Percentiles rank a stretch among this genome's conserved stretches.
Conservation (phyloP, 2,888 invertebrate species). For the Aphrophora alni region DNA sequence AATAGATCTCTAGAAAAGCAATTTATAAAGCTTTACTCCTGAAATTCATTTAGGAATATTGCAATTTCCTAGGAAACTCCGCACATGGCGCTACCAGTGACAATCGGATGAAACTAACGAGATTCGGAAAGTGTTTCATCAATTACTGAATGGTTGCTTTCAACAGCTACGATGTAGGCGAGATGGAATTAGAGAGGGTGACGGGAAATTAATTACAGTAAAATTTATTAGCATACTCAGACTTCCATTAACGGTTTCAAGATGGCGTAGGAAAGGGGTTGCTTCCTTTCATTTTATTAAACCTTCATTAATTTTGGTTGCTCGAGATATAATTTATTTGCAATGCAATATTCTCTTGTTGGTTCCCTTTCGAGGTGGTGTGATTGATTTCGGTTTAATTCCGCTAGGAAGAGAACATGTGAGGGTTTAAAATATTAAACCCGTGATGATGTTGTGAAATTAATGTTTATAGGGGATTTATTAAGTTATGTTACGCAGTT, state of each 20-base stretch:
- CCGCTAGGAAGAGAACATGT: not conserved
- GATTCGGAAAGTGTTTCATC: not conserved
- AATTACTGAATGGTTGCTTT: not conserved
- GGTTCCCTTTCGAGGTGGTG: not conserved
- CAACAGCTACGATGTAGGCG: not conserved
- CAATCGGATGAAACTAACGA: not conserved
- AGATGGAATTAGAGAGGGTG: not conserved
- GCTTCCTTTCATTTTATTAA: not conserved
- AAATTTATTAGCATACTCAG: not conserved
- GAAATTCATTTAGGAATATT: no score
- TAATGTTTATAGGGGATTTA: no score
- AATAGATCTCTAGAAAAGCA: no score
- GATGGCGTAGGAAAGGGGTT: not conserved
- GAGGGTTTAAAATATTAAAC: no score
- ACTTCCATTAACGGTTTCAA: not conserved
- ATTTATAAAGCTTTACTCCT: no score
- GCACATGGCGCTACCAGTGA: not conserved
- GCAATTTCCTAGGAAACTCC: no score
- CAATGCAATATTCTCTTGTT: not conserved
- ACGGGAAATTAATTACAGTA: not conserved
- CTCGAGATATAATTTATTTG: not conserved
- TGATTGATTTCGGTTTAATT: not conserved
- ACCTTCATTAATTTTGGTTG: not conserved
- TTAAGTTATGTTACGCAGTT: no score
- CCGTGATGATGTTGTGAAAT: no score